Conservation (phyloP, 2,113 vertebrate genomes). For the Phyllostomus hastatus region DNA sequence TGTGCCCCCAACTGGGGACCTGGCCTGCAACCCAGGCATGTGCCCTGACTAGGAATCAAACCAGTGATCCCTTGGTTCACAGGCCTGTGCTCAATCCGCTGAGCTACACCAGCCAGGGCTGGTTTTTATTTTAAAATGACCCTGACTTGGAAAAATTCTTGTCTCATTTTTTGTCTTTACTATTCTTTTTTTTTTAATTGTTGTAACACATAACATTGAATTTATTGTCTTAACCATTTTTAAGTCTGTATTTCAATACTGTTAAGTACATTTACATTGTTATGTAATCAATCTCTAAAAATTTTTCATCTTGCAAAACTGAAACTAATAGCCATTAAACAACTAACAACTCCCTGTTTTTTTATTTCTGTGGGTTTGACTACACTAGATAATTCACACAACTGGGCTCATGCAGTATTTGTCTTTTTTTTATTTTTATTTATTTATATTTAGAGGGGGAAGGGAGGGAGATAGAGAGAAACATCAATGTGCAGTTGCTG, state of each 20-base stretch:
- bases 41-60: too few species aligned
- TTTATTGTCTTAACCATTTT: not conserved
- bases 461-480: too few species aligned
- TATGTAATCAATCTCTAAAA: not conserved
- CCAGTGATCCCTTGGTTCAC: too few species aligned
- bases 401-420: not conserved
- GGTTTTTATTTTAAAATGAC: not conserved
- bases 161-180: not conserved
- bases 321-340: not conserved
- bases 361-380: not conserved
- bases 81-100: too few species aligned
- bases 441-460: too few species aligned
- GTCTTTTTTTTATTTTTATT: not conserved
- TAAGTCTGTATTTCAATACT: not conserved
- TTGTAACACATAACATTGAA: not conserved
- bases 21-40: too few species aligned
- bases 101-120: too few species aligned
- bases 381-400: not conserved
- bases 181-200: not conserved
- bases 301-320: not conserved
- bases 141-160: not conserved
- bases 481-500: too few species aligned
- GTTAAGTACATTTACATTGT: not conserved
- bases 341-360: not conserved
- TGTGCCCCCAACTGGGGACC: too few species aligned